Percentiles rank a stretch among this genome's conserved stretches.
Evolutionary conservation across 2,797 vertebrate genomes (phyloP).

Genomic region (Peromyscus attwateri): DNA sequence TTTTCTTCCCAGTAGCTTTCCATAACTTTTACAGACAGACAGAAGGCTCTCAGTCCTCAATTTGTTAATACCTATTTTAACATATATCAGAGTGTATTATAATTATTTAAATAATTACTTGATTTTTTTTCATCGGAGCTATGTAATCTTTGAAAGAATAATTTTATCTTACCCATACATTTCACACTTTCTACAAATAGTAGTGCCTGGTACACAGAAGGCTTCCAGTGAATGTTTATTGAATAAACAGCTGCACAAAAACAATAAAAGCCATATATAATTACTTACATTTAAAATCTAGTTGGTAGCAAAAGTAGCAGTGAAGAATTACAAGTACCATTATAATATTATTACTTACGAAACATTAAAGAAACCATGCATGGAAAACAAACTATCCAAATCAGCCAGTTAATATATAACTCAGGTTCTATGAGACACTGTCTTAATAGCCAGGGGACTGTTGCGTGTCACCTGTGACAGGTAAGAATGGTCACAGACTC

Average conservation of each 20-base stretch:
- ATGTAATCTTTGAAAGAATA: slow-evolving; percentile 14
- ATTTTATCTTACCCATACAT: background rate
- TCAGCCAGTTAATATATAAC: slow-evolving; percentile 54
- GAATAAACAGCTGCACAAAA: slow-evolving; percentile 29
- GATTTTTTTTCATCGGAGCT: slow-evolving; percentile 15
- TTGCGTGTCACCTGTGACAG: background rate
- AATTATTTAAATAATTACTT: slow-evolving; percentile 51
- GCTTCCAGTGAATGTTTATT: slow-evolving; percentile 33
- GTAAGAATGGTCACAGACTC: slow-evolving; percentile 51
- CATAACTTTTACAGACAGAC: background rate
- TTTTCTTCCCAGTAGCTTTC: background rate
- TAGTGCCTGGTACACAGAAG: background rate
- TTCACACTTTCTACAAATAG: background rate
- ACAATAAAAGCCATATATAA: background rate
- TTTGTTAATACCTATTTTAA: background rate
- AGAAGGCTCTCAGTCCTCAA: background rate
- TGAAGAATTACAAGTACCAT: slow-evolving; percentile 54
- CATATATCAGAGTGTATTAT: background rate
- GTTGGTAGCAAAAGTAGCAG: slow-evolving; percentile 44
- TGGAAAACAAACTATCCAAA: slow-evolving; percentile 52
- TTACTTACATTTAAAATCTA: slow-evolving; percentile 47
- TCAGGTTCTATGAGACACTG: slow-evolving; percentile 48
- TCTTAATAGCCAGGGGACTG: background rate
- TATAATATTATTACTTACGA: slow-evolving; percentile 52
- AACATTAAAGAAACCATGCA: slow-evolving; percentile 57